Conservation (phyloP, 2,113 vertebrate genomes). For the Globicephala melas region DNA sequence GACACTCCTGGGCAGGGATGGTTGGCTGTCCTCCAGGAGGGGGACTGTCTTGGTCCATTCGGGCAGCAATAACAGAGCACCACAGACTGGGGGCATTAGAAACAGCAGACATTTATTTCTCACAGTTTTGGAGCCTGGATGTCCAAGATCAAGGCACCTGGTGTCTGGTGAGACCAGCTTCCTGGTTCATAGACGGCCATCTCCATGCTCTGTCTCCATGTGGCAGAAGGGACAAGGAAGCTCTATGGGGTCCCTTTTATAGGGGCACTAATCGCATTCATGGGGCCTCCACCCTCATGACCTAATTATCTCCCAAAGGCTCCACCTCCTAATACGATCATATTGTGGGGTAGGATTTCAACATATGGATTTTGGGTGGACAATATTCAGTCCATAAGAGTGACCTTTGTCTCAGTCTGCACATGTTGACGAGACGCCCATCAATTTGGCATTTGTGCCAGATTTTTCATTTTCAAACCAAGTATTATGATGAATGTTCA, state of each 20-base stretch:
- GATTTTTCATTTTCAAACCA: neutral
- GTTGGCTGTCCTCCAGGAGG: neutral
- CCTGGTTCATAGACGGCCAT: neutral
- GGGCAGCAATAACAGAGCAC: neutral
- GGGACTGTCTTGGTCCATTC: neutral
- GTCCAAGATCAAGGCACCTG: neutral
- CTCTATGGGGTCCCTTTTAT: neutral
- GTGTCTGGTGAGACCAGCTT: too few relatives aligned
- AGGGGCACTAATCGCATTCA: neutral
- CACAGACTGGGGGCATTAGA: neutral
- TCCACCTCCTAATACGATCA: too few relatives aligned
- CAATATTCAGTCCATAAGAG: neutral
- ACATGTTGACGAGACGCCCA: accelerated
- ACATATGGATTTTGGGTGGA: too few relatives aligned
- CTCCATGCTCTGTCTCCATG: neutral
- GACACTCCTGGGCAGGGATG: too few relatives aligned
- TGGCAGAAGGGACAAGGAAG: neutral
- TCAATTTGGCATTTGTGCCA: neutral
- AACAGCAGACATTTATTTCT: neutral
- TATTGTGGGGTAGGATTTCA: neutral
- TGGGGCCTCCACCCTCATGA: neutral
- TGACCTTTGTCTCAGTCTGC: neutral
- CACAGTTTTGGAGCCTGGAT: neutral
- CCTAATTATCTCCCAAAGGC: neutral
- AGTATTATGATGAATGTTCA: accelerated